These are phyloP conservation scores for Dicerorhinus sumatrensis DNA, from an alignment of 2,113 vertebrate genomes.

Conservation along the genomic window DNA sequence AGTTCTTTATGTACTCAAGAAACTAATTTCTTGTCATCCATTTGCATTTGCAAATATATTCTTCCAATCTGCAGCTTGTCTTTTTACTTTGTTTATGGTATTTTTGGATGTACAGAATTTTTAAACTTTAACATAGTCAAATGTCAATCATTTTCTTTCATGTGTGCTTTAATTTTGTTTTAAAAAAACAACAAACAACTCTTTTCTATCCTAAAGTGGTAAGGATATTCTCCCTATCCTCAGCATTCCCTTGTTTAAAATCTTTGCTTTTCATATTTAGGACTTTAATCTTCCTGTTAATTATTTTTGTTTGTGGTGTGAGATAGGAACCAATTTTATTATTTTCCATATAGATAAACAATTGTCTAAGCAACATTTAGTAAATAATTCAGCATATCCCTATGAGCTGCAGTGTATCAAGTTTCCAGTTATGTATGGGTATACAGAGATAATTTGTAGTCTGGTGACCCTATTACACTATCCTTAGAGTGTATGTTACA, in stretches of 20 bases:
- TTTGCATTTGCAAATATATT: background rate
- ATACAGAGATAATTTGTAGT: background rate
- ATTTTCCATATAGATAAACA: background rate
- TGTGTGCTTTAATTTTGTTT: background rate
- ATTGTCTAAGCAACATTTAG: background rate
- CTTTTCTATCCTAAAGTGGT: background rate
- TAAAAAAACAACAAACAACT: background rate
- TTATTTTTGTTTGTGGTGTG: conserved; percentile 16
- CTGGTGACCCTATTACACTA: background rate
- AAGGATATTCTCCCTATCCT: background rate
- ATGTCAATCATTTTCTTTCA: background rate
- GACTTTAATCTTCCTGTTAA: background rate
- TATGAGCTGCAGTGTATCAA: background rate
- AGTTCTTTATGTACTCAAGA: background rate
- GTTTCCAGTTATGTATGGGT: background rate
- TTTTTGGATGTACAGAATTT: background rate
- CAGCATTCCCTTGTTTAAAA: background rate
- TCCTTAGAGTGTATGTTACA: background rate
- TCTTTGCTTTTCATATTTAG: background rate
- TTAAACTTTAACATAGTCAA: background rate
- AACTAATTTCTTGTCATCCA: background rate
- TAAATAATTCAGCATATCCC: background rate
- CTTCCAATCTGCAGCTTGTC: background rate
- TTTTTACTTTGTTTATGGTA: background rate
- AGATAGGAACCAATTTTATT: background rate